Evolutionary conservation across 2,113 vertebrate genomes (phyloP).

Genomic region (Grammomys dolichurus): DNA sequence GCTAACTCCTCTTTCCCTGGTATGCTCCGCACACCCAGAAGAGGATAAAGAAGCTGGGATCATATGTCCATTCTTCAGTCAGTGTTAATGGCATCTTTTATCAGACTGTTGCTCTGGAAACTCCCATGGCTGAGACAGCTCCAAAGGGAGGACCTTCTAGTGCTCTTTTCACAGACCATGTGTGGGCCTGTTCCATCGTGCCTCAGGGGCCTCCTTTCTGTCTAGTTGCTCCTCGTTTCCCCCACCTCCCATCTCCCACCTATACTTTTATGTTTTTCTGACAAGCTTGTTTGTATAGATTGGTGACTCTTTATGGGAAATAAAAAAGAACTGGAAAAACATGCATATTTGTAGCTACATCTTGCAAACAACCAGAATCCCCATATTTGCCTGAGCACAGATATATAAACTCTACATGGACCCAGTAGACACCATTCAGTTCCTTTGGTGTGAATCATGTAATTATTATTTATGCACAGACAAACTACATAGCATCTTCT

Average conservation of each 20-base stretch:
- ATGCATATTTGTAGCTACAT: neutral
- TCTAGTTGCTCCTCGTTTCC: accelerated
- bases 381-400: neutral
- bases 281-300: neutral
- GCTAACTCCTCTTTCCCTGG: accelerated
- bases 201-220: accelerated
- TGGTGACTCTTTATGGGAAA: no score
- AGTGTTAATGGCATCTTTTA: neutral
- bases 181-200: accelerated
- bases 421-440: neutral
- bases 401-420: neutral
- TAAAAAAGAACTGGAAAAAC: neutral
- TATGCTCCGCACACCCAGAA: neutral
- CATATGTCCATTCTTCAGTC: neutral
- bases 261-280: neutral
- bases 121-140: neutral
- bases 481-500: neutral
- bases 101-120: neutral
- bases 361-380: neutral
- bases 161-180: neutral
- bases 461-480: neutral
- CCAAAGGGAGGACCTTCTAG: neutral
- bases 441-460: neutral
- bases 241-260: accelerated
- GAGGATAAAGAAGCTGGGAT: neutral